Evolutionary conservation across 2,888 invertebrate species (phyloP).

Genomic region (Flexamia atlantica): DNA sequence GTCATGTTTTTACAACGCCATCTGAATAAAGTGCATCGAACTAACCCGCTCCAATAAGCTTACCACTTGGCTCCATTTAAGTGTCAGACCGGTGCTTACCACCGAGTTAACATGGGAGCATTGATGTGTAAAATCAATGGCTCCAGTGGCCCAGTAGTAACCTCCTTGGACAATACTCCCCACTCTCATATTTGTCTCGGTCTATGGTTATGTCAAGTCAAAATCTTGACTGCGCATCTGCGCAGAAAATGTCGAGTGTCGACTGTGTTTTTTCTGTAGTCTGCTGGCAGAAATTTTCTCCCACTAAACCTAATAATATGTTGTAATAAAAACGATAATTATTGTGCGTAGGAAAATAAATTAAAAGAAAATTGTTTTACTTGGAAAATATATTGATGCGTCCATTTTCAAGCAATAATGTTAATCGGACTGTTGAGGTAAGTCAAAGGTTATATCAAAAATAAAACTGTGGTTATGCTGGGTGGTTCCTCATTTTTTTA

Average conservation of each 20-base stretch:
- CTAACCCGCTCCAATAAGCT: too few relatives aligned
- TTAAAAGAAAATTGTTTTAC: background rate
- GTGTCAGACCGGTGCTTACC: too few relatives aligned
- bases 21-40: too few relatives aligned
- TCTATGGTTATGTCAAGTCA: too few relatives aligned
- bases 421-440: background rate
- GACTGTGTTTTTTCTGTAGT: constrained; percentile 35
- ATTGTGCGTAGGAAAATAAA: background rate
- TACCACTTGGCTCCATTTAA: too few relatives aligned
- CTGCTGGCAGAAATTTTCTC: constrained; percentile 29
- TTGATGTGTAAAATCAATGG: too few relatives aligned
- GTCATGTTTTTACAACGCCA: too few relatives aligned
- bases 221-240: constrained; percentile 26
- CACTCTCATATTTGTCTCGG: too few relatives aligned
- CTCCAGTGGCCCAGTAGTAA: too few relatives aligned
- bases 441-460: background rate
- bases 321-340: background rate
- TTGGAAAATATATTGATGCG: background rate
- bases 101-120: too few relatives aligned
- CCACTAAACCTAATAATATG: background rate
- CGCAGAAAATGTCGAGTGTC: too few relatives aligned
- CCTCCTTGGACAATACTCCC: too few relatives aligned
- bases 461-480: background rate
- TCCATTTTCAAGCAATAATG: background rate
- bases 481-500: constrained; percentile 28